phyloP scores from a whole-genome alignment of 1,140 invertebrate genomes.

The Solenopsis fugax region DNA sequence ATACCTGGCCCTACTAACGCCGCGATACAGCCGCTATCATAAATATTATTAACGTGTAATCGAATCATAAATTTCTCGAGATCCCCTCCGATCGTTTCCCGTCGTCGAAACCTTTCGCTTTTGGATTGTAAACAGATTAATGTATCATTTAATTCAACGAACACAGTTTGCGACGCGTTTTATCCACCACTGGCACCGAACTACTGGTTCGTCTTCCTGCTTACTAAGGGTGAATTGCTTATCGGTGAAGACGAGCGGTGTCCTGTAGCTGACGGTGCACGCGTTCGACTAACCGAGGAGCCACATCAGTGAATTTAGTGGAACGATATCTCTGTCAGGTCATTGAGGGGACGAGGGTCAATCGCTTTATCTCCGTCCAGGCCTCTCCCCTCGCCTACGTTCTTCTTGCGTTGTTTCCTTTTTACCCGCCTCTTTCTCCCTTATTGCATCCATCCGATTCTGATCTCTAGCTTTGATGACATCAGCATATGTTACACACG shows the following conservation, averaged over 20 bases:
- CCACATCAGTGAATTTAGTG: conserved; percentile 69
- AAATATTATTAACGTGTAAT: neutral
- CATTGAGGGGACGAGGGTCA: conserved; percentile 75
- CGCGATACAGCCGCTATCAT: neutral
- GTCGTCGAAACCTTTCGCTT: neutral
- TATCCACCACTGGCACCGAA: neutral
- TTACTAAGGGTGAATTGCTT: neutral
- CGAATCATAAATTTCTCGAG: neutral
- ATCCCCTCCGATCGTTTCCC: neutral
- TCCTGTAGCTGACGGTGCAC: conserved; percentile 5
- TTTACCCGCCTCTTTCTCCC: conserved; percentile 30
- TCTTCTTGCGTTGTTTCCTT: conserved; percentile 60
- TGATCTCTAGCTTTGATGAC: neutral
- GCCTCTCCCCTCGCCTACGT: conserved; percentile 39
- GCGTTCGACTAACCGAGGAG: conserved; percentile 66
- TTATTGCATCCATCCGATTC: neutral
- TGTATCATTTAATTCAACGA: neutral
- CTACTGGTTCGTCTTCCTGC: neutral
- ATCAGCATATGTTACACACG: neutral
- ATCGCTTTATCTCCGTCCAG: conserved; percentile 69
- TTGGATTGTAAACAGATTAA: neutral
- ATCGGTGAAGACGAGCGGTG: neutral
- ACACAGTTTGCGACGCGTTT: neutral
- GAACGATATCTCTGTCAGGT: conserved; percentile 72
- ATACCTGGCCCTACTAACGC: neutral